phyloP scores from a whole-genome alignment of 2,797 vertebrate species.

The Xenops minutus region DNA sequence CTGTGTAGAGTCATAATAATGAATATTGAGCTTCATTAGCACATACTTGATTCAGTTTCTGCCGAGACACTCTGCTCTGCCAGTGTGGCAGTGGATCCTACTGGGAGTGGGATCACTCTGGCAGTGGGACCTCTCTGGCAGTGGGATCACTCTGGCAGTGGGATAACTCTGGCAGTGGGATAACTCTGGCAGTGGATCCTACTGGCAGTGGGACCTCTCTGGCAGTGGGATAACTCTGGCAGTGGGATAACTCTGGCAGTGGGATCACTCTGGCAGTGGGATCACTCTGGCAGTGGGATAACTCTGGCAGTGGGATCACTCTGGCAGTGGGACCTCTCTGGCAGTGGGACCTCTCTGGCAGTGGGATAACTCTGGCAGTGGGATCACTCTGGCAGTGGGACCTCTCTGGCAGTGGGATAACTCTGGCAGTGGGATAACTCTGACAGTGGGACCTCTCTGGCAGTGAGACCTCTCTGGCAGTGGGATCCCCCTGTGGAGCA shows the following conservation, averaged over 20 bases:
- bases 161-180: background rate
- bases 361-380: too few species aligned
- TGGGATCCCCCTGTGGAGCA: background rate
- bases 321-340: too few species aligned
- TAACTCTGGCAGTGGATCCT: background rate
- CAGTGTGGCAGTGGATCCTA: background rate
- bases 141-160: background rate
- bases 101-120: background rate
- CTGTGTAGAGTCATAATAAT: constrained; percentile 69
- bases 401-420: too few species aligned
- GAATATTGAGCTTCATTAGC: constrained; percentile 65
- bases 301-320: too few species aligned
- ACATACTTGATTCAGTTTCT: constrained; percentile 44
- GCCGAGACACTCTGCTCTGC: constrained; percentile 32
- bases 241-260: background rate
- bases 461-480: background rate
- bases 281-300: too few species aligned
- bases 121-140: background rate
- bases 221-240: background rate
- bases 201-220: too few species aligned
- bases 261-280: too few species aligned
- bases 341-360: too few species aligned
- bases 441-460: background rate
- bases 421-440: background rate
- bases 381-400: too few species aligned